phyloP scores from a whole-genome alignment of 2,888 invertebrate species.

The Sphinx pinastri region DNA sequence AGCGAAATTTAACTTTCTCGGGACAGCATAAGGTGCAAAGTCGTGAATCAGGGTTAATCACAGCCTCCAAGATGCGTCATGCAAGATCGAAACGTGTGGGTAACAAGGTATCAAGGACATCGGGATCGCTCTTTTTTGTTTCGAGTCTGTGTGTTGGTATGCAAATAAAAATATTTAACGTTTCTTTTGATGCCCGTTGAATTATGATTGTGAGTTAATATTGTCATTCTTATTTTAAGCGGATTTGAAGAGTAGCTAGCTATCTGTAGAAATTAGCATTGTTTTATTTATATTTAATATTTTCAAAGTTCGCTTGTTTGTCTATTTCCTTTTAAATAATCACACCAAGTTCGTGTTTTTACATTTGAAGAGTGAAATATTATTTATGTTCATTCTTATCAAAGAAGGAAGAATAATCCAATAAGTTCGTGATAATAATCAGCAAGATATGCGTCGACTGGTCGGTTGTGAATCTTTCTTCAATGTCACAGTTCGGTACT shows the following conservation, averaged over 20 bases:
- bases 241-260: not conserved
- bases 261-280: not conserved
- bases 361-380: no score
- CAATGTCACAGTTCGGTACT: no score
- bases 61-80: conserved; percentile 57
- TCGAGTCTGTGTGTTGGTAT: conserved; percentile 60
- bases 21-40: conserved; percentile 38
- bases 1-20: conserved; percentile 38
- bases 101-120: conserved; percentile 73
- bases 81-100: conserved; percentile 66
- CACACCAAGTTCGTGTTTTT: no score
- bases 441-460: no score
- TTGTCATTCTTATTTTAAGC: not conserved
- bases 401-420: no score
- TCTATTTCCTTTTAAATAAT: no score
- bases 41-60: conserved; percentile 27
- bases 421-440: no score
- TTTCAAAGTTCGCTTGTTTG: not conserved
- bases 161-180: conserved; percentile 59
- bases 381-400: no score
- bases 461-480: no score
- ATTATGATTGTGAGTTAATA: not conserved
- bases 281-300: not conserved
- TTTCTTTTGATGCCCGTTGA: conserved; percentile 37
- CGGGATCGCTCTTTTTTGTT: conserved; percentile 58